Evolutionary conservation across 2,113 vertebrate genomes (phyloP).

Genomic region (Salvelinus namaycush): DNA sequence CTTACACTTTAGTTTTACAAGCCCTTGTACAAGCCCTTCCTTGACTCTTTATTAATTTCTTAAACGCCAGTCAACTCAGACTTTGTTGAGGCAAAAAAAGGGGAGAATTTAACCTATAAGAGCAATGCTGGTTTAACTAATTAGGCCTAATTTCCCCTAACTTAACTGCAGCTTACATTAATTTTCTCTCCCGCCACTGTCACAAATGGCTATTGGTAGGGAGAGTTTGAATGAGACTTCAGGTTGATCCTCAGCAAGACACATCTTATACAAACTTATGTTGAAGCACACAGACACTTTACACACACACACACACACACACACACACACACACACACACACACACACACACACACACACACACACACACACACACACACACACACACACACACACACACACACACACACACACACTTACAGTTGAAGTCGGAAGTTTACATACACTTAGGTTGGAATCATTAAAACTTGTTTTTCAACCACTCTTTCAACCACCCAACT

Average conservation of each 20-base stretch:
- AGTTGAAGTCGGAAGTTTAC: too few species aligned
- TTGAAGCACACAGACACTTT: conserved; percentile 1
- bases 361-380: not conserved
- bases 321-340: too few species aligned
- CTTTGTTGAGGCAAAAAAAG: not conserved
- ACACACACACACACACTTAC: conserved; percentile 14
- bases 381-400: not conserved
- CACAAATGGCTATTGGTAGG: not conserved
- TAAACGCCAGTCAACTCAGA: not conserved
- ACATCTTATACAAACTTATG: not conserved
- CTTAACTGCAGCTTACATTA: not conserved
- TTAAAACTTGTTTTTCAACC: too few species aligned
- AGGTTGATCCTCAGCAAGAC: conserved; percentile 5
- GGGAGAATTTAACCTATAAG: not conserved
- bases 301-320: not conserved
- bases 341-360: too few species aligned
- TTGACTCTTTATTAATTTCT: not conserved
- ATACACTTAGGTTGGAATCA: too few species aligned
- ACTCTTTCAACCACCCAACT: too few species aligned
- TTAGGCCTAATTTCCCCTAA: not conserved
- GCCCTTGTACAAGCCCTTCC: not conserved
- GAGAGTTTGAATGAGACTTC: not conserved
- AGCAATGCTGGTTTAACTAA: not conserved
- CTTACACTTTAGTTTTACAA: not conserved
- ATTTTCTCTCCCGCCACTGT: not conserved